A percentile compares a stretch with the other conserved stretches of the same genome.
Conservation (phyloP, 2,113 vertebrate species). For the Pogona vitticeps region DNA sequence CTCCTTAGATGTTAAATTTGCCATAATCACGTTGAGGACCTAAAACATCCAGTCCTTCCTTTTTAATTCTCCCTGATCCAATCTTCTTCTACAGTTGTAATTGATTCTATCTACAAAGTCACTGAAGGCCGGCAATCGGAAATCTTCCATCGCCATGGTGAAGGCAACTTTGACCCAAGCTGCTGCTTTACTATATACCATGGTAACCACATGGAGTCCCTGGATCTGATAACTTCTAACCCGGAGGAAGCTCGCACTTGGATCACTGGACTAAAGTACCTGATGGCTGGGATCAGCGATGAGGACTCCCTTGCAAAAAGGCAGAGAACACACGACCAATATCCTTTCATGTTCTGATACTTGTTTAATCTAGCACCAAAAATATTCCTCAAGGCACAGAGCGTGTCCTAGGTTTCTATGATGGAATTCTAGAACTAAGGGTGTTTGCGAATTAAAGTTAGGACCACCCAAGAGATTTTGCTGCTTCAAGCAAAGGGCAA, state of each 20-base stretch:
- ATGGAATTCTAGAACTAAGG: background rate
- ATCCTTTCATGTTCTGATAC: conserved; percentile 79
- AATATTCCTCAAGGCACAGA: background rate
- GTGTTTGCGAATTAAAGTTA: background rate
- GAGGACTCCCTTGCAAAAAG: conserved; percentile 94
- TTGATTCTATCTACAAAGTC: conserved; percentile 98
- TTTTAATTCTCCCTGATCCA: background rate
- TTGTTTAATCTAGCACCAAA: background rate
- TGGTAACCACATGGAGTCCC: conserved; percentile 94
- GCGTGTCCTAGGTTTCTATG: background rate
- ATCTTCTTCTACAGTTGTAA: conserved; percentile 82
- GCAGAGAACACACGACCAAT: conserved; percentile 94
- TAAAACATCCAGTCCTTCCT: background rate
- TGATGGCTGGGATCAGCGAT: conserved; percentile 97
- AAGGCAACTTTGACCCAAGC: conserved; percentile 89
- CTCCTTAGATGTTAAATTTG: background rate
- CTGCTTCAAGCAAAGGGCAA: no score
- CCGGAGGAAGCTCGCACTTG: conserved; percentile 95
- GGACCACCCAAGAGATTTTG: background rate
- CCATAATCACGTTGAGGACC: no score
- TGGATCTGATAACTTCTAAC: conserved; percentile 94
- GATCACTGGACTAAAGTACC: conserved; percentile 94
- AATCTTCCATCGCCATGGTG: conserved; percentile 91
- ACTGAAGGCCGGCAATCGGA: conserved; percentile 92
- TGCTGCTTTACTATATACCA: conserved; percentile 98